Evolutionary conservation across 2,113 vertebrate genomes (phyloP).

Genomic region (Hyla sarda): DNA sequence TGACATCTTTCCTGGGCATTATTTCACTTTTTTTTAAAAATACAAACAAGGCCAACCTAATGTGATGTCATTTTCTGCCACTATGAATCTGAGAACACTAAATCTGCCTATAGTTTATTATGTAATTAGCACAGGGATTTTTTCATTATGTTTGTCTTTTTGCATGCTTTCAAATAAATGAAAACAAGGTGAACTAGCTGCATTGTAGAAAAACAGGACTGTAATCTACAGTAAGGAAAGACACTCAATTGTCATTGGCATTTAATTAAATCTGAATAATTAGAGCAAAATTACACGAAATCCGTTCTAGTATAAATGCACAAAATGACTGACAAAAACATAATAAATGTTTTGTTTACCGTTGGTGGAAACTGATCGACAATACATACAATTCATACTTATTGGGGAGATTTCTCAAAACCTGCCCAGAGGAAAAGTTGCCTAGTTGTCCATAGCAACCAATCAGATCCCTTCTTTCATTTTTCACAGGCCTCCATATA

Average conservation of each 20-base stretch:
- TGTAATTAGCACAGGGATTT: background rate
- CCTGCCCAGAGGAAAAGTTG: no score
- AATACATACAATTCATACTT: background rate
- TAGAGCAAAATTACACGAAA: background rate
- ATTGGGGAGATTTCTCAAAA: no score
- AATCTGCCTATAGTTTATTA: background rate
- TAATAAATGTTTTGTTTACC: background rate
- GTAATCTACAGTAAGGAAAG: background rate
- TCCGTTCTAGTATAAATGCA: background rate
- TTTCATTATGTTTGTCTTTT: background rate
- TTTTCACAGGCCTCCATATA: no score
- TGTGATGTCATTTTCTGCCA: background rate
- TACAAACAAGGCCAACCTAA: background rate
- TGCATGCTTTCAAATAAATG: background rate
- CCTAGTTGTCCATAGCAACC: no score
- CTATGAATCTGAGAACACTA: background rate
- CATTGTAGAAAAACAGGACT: background rate
- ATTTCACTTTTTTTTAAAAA: background rate
- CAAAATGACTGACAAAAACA: background rate
- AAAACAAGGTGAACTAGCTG: background rate
- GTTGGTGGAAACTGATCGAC: background rate
- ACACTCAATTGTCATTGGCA: background rate
- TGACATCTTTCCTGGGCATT: constrained; percentile 21
- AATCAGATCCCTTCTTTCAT: no score
- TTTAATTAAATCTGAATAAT: background rate